phyloP scores from a whole-genome alignment of 2,797 vertebrate species.

The Pempheris klunzingeri region DNA sequence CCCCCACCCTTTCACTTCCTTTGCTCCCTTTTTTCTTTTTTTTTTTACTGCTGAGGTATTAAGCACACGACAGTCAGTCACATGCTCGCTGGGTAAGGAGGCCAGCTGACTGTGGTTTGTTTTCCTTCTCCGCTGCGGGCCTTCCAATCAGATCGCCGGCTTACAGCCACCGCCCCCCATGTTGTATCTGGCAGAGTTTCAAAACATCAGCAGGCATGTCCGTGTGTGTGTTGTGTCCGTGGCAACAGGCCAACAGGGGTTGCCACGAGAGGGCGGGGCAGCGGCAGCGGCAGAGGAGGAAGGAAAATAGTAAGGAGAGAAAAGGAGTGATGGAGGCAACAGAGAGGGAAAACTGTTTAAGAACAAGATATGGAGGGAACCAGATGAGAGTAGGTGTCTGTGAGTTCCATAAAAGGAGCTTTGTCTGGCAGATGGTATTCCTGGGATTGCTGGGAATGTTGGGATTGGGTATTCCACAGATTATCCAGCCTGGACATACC shows the following conservation, averaged over 20 bases:
- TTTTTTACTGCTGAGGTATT: constrained; percentile 30
- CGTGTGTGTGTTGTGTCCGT: constrained; percentile 56
- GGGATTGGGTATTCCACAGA: constrained; percentile 60
- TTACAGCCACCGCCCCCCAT: constrained; percentile 74
- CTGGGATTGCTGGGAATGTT: constrained; percentile 53
- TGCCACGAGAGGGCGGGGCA: constrained; percentile 56
- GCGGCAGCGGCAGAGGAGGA: constrained; percentile 8
- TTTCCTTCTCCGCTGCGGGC: constrained; percentile 64
- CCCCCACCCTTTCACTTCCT: background rate
- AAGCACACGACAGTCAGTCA: constrained; percentile 56
- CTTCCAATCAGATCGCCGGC: constrained; percentile 69
- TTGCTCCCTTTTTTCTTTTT: background rate
- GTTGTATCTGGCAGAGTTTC: constrained; percentile 79
- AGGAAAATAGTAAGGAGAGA: constrained; percentile 17
- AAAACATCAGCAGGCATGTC: constrained; percentile 78
- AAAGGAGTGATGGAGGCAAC: constrained; percentile 18
- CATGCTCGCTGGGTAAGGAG: constrained; percentile 63
- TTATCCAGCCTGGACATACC: constrained; percentile 53
- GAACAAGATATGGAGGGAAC: constrained; percentile 17
- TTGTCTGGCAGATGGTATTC: constrained; percentile 59
- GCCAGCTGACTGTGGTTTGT: constrained; percentile 82
- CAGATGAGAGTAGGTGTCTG: constrained; percentile 45
- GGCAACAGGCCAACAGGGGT: constrained; percentile 74
- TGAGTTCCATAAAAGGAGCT: constrained; percentile 43
- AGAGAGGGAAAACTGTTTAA: constrained; percentile 26